Conservation (phyloP, 2,797 vertebrate species). For the Podargus strigoides region DNA sequence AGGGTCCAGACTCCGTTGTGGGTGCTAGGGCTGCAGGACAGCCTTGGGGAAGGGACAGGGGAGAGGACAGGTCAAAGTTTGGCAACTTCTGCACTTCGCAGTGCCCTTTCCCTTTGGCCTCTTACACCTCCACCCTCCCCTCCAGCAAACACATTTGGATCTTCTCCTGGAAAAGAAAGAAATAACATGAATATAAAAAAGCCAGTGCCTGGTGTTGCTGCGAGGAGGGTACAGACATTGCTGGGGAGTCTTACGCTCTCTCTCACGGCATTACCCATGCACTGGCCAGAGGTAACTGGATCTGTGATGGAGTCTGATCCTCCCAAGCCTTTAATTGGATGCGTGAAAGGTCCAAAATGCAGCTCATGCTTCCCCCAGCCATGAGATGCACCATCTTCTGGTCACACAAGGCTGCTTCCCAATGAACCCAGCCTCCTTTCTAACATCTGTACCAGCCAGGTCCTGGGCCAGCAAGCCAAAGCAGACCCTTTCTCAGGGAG, state of each 20-base stretch:
- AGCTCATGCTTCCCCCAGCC: neutral
- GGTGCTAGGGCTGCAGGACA: neutral
- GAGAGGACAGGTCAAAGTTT: neutral
- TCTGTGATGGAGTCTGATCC: conserved; percentile 28
- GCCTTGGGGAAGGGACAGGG: neutral
- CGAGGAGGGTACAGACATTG: neutral
- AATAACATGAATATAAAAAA: neutral
- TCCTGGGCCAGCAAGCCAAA: neutral
- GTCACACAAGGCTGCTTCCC: neutral
- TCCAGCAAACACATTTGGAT: neutral
- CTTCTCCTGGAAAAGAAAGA: neutral
- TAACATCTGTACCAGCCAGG: neutral
- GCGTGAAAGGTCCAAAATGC: conserved; percentile 19
- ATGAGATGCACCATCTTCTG: neutral
- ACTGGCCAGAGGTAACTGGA: neutral
- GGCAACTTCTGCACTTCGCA: neutral
- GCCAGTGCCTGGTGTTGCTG: rapidly evolving
- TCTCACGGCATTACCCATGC: neutral
- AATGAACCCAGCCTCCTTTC: neutral
- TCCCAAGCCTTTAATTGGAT: conserved; percentile 61
- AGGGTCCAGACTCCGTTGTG: neutral
- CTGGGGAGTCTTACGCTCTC: neutral
- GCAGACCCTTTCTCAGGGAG: neutral
- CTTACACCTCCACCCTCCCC: neutral
- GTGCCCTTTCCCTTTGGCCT: neutral